Evolutionary conservation across 2,888 invertebrate species (phyloP), one percentile per base, ranked within the genome.

Genomic region (Yponomeuta plumbellus): DNA sequence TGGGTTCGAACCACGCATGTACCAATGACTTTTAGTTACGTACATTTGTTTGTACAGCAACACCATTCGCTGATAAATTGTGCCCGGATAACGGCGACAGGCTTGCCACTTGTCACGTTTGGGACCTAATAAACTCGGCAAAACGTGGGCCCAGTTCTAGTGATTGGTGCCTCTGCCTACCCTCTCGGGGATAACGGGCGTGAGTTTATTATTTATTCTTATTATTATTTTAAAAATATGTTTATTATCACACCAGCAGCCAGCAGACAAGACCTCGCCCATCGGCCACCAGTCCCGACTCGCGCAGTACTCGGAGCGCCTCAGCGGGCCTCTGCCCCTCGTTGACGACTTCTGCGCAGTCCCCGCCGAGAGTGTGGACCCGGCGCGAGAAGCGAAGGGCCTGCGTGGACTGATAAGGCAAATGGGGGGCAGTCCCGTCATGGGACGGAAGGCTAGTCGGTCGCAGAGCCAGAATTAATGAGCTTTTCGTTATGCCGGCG

Each of bases 261-360:
- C 78, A 66, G 77, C 68, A 67, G 88, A 83, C 71, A 91, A 77
- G 74, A 91, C 74, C 79, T 94, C 84, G 75, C 88, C 85, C 70
- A 93, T 73, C 75, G 92, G 83, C 79, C 95, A 84, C 92, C 96
- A 73, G 85, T 94, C 86, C 81, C 95, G 76, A 84, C 93, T 82
- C 86, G 94, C 84, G 84, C 95, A 75, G 92, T 94, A 80, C 93
- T 88, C 90, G 0, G 91, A 91, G 67, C 80, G 88, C 0, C 80
- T 91, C 11, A 86, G 81, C 69, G 91, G 96, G 0, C 96, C 96
- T 0, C 84, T 94, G 10, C 97, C 97, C 67, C 92, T 98, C 56
- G 95, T 97, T 73, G 98, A 98, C 81, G 98, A 98, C 84, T 98
- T 98, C 88, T 97, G 96, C 78, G 96, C 96, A 23, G 96, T 97